These are phyloP conservation scores for Condylostylus longicornis DNA, from an alignment of 1,140 invertebrate species.

Conservation along the genomic window DNA sequence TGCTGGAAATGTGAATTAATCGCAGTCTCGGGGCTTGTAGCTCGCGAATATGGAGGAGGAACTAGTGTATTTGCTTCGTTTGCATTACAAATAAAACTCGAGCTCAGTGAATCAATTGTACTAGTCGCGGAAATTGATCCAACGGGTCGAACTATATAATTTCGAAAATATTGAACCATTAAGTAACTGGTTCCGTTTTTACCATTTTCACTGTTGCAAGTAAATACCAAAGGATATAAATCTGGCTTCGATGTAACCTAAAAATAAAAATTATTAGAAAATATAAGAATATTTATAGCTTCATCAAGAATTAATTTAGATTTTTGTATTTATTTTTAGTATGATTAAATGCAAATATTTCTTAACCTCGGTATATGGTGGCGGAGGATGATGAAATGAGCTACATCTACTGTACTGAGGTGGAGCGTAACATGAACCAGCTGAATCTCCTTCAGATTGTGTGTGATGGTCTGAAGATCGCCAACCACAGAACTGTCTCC, in stretches of 20 bases:
- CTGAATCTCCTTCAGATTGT: constrained; percentile 52
- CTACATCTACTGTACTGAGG: constrained; percentile 64
- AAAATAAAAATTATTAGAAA: constrained; percentile 7
- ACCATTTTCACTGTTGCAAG: constrained; percentile 46
- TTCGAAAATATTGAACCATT: constrained; percentile 68
- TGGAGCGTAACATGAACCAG: constrained; percentile 57
- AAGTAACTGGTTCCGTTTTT: constrained; percentile 54
- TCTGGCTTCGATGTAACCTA: constrained; percentile 73
- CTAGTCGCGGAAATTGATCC: constrained; percentile 63
- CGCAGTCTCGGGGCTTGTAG: constrained; percentile 50
- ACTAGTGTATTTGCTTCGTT: constrained; percentile 67
- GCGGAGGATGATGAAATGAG: constrained; percentile 59
- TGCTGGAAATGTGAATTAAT: constrained; percentile 27
- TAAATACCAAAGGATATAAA: constrained; percentile 66
- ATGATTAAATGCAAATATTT: constrained; percentile 3
- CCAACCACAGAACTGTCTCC: constrained; percentile 37
- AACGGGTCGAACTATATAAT: constrained; percentile 51
- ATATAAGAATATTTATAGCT: not conserved
- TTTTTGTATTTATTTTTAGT: too few species aligned
- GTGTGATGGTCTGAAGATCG: constrained; percentile 32
- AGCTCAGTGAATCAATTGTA: constrained; percentile 65
- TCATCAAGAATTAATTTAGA: constrained; percentile 2
- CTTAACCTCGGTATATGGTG: constrained; percentile 64
- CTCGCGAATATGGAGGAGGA: constrained; percentile 64
- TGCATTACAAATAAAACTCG: constrained; percentile 64